Evolutionary conservation across 2,797 vertebrate genomes (phyloP), one percentile per base, ranked within the genome.

Genomic region (Poeciliopsis presidionis): DNA sequence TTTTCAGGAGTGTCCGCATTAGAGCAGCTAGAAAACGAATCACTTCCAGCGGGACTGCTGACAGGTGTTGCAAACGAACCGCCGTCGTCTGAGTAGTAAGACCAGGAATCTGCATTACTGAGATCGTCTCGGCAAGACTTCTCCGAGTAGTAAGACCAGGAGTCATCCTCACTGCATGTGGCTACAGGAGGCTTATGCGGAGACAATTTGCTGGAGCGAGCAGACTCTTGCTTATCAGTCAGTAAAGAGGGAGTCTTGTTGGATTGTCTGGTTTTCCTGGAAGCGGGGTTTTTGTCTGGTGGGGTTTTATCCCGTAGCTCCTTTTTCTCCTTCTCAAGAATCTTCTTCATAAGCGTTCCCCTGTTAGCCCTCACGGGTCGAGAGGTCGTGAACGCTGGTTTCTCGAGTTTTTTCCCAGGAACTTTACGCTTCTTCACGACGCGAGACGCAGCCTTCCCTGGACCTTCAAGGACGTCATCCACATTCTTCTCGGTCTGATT

Each of bases 71-170:
- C 69, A 71, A 55, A 13, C 0, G 73, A 76, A 18, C 77, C 74
- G 7, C 72, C 74, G 0, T 86, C 76, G 1, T 36, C 81, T 0
- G 89, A 90, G 74, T 86, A 86, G 76, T 75, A 20, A 8, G 87
- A 91, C 87, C 89, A 90, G 0, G 89, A 90, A 73, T 81, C 85
- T 4, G 75, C 41, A 8, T 20, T 2, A 67, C 78, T 84, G 13
- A 51, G 18, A 72, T 53, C 0, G 11, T 76, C 61, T 5, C 43
- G 55, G 73, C 2, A 16, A 12, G 87, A 83, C 25, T 75, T 55
- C 11, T 90, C 85, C 0, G 92, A 91, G 74, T 88, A 90, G 77
- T 73, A 86, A 25, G 89, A 91, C 86, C 85, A 90, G 0, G 91
- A 89, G 57, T 86, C 80, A 0, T 82, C 76, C 1, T 90, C 89